phyloP scores from a whole-genome alignment of 2,113 vertebrate species.

The Verasper variegatus region DNA sequence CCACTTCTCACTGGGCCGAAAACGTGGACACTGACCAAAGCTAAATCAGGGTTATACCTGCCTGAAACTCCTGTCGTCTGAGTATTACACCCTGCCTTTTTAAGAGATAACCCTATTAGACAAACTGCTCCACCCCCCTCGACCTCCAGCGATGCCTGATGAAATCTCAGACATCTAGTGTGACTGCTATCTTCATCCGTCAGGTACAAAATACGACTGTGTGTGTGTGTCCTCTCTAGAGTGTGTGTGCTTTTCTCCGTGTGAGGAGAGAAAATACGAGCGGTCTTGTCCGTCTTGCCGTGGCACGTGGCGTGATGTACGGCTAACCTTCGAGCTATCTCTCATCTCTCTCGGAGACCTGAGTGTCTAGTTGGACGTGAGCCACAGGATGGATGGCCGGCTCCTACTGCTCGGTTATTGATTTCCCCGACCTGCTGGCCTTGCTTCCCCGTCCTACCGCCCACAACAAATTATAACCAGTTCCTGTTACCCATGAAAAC shows the following conservation, averaged over 20 bases:
- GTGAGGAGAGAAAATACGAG: slow-evolving; percentile 29
- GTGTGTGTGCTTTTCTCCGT: neutral
- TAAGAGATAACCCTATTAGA: slow-evolving; percentile 26
- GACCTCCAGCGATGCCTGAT: slow-evolving; percentile 12
- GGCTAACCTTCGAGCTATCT: slow-evolving; percentile 54
- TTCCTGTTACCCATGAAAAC: slow-evolving; percentile 37
- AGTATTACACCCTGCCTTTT: slow-evolving; percentile 25
- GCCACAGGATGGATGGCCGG: slow-evolving; percentile 70
- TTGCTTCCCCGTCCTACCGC: slow-evolving; percentile 46
- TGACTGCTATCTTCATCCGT: slow-evolving; percentile 68
- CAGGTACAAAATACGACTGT: slow-evolving; percentile 43
- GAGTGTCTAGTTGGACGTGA: slow-evolving; percentile 58
- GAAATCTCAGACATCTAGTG: slow-evolving; percentile 47
- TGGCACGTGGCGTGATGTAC: slow-evolving; percentile 62
- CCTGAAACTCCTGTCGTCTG: no score
- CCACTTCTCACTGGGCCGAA: no score
- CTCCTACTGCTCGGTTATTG: slow-evolving; percentile 65
- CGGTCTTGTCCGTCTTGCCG: slow-evolving; percentile 16
- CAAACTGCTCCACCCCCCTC: neutral
- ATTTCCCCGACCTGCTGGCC: slow-evolving; percentile 64
- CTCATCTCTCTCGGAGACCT: slow-evolving; percentile 60
- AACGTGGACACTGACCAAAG: no score
- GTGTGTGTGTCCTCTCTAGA: neutral
- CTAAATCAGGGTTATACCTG: no score
- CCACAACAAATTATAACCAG: slow-evolving; percentile 70